Evolutionary conservation across 2,888 invertebrate species (phyloP).

Genomic region (Torymus auratus): DNA sequence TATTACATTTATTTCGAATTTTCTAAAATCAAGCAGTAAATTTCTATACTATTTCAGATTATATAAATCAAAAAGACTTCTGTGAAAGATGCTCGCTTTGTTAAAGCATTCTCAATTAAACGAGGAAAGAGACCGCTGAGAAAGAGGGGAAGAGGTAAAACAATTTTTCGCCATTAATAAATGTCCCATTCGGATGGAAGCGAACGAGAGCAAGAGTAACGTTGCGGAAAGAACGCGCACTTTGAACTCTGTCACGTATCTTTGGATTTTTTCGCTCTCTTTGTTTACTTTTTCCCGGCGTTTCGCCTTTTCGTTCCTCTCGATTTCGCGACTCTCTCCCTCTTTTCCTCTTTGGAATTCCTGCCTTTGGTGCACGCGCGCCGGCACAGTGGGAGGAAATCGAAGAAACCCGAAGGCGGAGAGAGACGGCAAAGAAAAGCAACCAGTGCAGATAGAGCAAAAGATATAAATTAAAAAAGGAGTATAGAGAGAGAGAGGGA

Average conservation of each 20-base stretch:
- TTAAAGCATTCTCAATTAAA: conserved; percentile 12
- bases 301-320: conserved; percentile 33
- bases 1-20: no score
- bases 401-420: conserved; percentile 29
- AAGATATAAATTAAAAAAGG: conserved; percentile 44
- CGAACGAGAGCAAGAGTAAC: conserved; percentile 36
- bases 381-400: conserved; percentile 20
- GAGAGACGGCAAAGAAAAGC: conserved; percentile 35
- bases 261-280: conserved; percentile 14
- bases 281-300: conserved; percentile 8
- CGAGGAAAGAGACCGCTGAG: background rate
- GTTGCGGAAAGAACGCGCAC: conserved; percentile 46
- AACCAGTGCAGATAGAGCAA: conserved; percentile 3
- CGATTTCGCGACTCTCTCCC: conserved; percentile 45
- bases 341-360: conserved; percentile 42
- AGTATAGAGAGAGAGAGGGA: background rate
- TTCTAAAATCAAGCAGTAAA: no score
- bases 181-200: conserved; percentile 26
- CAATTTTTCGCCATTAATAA: conserved; percentile 50
- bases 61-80: no score
- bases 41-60: no score
- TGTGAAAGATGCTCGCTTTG: background rate
- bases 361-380: conserved; percentile 23
- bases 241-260: conserved; percentile 52
- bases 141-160: conserved; percentile 13